Conservation (phyloP, 2,113 vertebrate genomes). For the Peromyscus leucopus region DNA sequence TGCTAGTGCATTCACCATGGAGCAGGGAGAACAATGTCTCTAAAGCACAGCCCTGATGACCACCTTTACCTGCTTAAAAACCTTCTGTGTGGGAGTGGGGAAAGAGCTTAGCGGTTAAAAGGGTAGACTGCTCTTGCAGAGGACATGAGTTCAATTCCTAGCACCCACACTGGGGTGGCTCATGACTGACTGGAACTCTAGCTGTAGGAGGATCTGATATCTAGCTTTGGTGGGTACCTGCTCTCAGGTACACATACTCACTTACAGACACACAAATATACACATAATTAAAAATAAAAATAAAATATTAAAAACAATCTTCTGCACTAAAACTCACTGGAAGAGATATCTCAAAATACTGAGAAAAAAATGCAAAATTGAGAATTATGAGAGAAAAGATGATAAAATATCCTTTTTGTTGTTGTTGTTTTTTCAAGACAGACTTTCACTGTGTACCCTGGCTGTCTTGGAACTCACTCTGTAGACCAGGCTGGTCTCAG, state of each 20-base stretch:
- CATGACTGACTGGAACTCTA: not conserved
- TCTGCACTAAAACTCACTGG: not conserved
- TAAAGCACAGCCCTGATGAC: not conserved
- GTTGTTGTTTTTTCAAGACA: not conserved
- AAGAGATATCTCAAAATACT: conserved; percentile 4
- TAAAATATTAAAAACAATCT: not conserved
- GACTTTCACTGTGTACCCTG: too few species aligned
- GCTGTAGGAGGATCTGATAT: not conserved
- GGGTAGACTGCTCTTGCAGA: not conserved
- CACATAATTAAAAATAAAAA: not conserved
- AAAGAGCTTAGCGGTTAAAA: not conserved
- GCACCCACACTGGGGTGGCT: not conserved
- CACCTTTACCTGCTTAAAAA: not conserved
- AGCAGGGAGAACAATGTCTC: not conserved
- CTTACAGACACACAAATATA: not conserved
- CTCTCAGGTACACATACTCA: not conserved
- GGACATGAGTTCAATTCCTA: not conserved
- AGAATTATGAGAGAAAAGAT: not conserved
- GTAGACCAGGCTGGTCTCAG: not conserved
- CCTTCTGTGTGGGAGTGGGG: not conserved
- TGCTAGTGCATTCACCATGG: not conserved
- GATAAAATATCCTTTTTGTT: not conserved
- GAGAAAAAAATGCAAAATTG: not conserved
- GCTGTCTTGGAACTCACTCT: not conserved
- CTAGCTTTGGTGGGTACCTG: not conserved